These are phyloP conservation scores for Selenia dentaria DNA, from an alignment of 2,888 invertebrate genomes.

Conservation along the genomic window DNA sequence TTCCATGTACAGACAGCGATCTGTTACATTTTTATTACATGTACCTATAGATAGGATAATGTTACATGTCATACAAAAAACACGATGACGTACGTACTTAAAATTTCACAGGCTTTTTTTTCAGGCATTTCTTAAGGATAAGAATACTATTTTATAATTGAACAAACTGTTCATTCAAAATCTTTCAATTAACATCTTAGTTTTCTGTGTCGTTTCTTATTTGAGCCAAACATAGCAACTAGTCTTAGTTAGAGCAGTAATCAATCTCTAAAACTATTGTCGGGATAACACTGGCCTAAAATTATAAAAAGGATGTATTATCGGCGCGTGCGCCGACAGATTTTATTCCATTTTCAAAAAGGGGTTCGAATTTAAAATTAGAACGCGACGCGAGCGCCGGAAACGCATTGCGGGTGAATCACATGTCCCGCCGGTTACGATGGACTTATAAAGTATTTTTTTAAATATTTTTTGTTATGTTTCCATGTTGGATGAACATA, in stretches of 20 bases:
- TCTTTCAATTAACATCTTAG: too few species aligned
- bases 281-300: constrained; percentile 57
- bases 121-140: too few species aligned
- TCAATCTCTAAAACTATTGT: constrained; percentile 45
- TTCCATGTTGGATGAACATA: neutral
- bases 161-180: too few species aligned
- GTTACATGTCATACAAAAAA: too few species aligned
- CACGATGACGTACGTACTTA: too few species aligned
- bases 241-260: constrained; percentile 17
- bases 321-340: constrained; percentile 59
- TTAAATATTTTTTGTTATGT: constrained; percentile 25
- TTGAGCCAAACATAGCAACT: constrained; percentile 5
- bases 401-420: constrained; percentile 75
- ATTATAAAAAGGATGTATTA: constrained; percentile 64
- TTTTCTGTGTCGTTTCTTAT: constrained; percentile 4
- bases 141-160: too few species aligned
- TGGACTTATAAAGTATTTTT: constrained; percentile 31
- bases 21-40: too few species aligned
- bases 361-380: constrained; percentile 79
- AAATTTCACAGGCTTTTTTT: too few species aligned
- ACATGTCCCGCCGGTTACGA: constrained; percentile 42
- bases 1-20: too few species aligned
- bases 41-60: too few species aligned
- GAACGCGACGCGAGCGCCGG: constrained; percentile 70
- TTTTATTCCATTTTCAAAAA: constrained; percentile 77